Percentiles rank a stretch among this genome's conserved stretches.
Conservation (phyloP, 1,140 invertebrate genomes). For the Drosophila insularis region DNA sequence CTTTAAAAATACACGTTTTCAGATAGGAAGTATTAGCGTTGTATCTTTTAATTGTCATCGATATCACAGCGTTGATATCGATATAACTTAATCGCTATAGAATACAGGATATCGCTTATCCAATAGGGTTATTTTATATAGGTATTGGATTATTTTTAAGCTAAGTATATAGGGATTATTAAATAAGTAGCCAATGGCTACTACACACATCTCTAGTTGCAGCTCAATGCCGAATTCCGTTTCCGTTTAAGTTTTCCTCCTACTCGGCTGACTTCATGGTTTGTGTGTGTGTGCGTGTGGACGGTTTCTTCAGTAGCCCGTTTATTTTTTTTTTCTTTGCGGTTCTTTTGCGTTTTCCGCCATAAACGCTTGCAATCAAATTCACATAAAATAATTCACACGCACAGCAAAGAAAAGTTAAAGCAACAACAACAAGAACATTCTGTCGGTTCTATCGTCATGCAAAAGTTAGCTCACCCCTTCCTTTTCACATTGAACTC, state of each 20-base stretch:
- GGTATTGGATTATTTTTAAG: too few species aligned
- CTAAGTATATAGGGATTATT: too few species aligned
- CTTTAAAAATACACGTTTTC: too few species aligned
- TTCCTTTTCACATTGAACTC: not conserved
- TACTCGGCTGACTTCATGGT: slow-evolving; percentile 16
- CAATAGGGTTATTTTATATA: too few species aligned
- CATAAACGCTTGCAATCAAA: slow-evolving; percentile 78
- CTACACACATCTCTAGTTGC: slow-evolving; percentile 4
- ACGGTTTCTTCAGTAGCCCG: not conserved
- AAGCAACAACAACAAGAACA: slow-evolving; percentile 47
- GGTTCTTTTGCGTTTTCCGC: slow-evolving; percentile 64
- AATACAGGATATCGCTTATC: too few species aligned
- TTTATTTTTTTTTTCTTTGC: slow-evolving; percentile 21
- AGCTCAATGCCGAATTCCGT: slow-evolving; percentile 12
- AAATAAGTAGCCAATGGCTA: too few species aligned
- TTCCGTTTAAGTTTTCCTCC: slow-evolving; percentile 13
- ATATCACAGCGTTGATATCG: too few species aligned
- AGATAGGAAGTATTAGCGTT: too few species aligned
- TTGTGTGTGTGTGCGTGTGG: not conserved
- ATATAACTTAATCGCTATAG: too few species aligned
- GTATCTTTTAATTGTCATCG: too few species aligned
- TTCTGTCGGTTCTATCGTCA: slow-evolving; percentile 67
- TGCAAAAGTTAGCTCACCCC: slow-evolving; percentile 37
- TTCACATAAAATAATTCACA: slow-evolving; percentile 79
- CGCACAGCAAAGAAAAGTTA: slow-evolving; percentile 34